Evolutionary conservation across 2,113 vertebrate species (phyloP).

Genomic region (Trichomycterus rosablanca): DNA sequence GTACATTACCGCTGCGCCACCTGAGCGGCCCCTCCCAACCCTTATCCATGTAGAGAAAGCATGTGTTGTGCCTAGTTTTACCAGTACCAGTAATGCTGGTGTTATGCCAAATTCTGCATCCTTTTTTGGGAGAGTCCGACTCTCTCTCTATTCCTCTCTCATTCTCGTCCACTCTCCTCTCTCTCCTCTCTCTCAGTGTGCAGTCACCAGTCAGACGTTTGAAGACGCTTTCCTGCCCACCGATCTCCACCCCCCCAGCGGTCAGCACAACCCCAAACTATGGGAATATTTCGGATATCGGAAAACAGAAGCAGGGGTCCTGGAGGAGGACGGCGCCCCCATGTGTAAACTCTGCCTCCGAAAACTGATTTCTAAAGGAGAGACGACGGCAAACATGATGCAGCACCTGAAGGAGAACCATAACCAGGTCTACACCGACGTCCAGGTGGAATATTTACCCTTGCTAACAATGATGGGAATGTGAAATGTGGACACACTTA

Average conservation of each 20-base stretch:
- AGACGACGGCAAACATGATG: constrained; percentile 27
- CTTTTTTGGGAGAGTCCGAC: too few relatives aligned
- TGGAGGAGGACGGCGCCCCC: constrained; percentile 19
- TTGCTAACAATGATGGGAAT: neutral
- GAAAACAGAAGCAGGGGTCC: neutral
- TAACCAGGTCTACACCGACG: neutral
- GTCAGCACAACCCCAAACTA: constrained; percentile 15
- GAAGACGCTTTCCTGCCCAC: constrained; percentile 6
- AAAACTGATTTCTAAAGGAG: constrained; percentile 23
- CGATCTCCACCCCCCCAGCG: constrained; percentile 19
- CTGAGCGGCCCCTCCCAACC: too few relatives aligned
- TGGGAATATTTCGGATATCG: constrained; percentile 35
- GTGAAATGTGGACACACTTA: too few relatives aligned
- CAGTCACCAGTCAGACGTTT: constrained; percentile 30
- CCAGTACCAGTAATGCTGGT: too few relatives aligned
- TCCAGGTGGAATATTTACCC: constrained; percentile 4
- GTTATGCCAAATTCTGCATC: too few relatives aligned
- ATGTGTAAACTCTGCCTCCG: constrained; percentile 32
- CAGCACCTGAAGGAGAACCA: constrained; percentile 38
- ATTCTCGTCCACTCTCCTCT: too few relatives aligned
- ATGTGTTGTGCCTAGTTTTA: too few relatives aligned
- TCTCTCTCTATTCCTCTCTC: too few relatives aligned
- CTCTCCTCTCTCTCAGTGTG: too few relatives aligned
- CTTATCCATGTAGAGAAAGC: too few relatives aligned
- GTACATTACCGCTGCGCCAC: too few relatives aligned